Percentiles rank a stretch among this genome's conserved stretches.
These are phyloP conservation scores for Tipula helvola DNA, from an alignment of 2,888 invertebrate genomes.

Conservation along the genomic window DNA sequence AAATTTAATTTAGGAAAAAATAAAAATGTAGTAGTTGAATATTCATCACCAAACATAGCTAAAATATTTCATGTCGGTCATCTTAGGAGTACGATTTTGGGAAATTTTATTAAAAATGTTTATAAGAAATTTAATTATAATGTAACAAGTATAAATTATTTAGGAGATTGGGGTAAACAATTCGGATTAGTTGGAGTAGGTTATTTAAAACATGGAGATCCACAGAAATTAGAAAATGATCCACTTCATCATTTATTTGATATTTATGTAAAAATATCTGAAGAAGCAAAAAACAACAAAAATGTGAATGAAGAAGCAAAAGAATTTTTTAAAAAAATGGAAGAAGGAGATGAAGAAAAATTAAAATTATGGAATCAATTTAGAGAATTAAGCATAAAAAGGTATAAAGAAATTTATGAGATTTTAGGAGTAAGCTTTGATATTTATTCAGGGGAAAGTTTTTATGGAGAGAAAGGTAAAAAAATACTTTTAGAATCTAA, in stretches of 20 bases:
- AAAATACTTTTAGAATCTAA: conserved; percentile 40
- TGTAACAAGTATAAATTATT: conserved; percentile 77
- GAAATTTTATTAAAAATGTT: conserved; percentile 79
- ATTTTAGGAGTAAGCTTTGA: conserved; percentile 74
- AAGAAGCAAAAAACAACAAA: conserved; percentile 38
- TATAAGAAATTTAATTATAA: conserved; percentile 57
- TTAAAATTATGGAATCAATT: conserved; percentile 44
- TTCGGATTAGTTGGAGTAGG: conserved; percentile 79
- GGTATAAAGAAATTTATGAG: conserved; percentile 39
- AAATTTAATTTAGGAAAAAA: no score
- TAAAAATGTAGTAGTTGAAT: conserved; percentile 41
- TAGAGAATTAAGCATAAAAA: no score
- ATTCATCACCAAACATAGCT: conserved; percentile 94
- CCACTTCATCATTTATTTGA: conserved; percentile 61
- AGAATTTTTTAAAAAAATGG: conserved; percentile 55
- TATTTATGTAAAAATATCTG: conserved; percentile 60
- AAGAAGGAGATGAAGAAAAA: conserved; percentile 47
- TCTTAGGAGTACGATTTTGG: conserved; percentile 89
- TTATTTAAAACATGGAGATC: no score
- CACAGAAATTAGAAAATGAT: conserved; percentile 35
- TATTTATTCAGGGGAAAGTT: conserved; percentile 80
- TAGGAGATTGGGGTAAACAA: conserved; percentile 99
- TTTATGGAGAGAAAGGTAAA: conserved; percentile 46
- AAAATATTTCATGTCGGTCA: conserved; percentile 98
- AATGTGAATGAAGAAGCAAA: conserved; percentile 49